Base-by-base conservation (phyloP, 1,140 invertebrate genomes). In the Octopus sinensis region DNA sequence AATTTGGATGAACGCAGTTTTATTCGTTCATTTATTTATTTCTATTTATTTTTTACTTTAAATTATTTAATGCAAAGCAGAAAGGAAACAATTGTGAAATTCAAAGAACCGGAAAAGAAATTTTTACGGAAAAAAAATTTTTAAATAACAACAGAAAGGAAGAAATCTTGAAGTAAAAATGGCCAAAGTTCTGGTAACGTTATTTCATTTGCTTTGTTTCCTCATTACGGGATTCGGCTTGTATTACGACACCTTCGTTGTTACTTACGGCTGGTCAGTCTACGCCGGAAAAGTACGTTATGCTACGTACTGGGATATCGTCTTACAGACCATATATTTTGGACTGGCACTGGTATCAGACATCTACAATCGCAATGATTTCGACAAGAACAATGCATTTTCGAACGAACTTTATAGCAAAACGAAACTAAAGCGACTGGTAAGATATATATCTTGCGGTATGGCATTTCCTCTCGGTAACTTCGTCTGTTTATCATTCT, bases 401-500 rank as follows among this genome's bases (percentile, higher is more conserved):
- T 23, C 68, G 13, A 73, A 73, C 68, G 68, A 73, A 17, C 3
- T 43, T 43, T 43, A 43, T 43, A 43, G 30, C 30, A 73, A 23
- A 6, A 73, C 68, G 4, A 73, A 73, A 73, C 13, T 73, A 23
- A 73, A 5, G 3, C 13, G 68, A 13, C 7, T 73, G 6, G 68
- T 73, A 9, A 73, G 30, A 13, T 73, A 23, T 13, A 73, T 73
- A 12, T 73, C 68, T 6, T 73, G 68, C 68, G 68, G 17, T 6
- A 73, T 73, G 68, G 68, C 68, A n/a, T 73, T 73, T 23, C 68
- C 68, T 6, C 68, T 73, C 13, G 68, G 68, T 13, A 73, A 13
- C 17, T 73, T 73, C 13, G 68, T 73, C 68, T 73, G 68, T 73
- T 13, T 73, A 23, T 73, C 68, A 6, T 73, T 73, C 68, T 73